phyloP scores from a whole-genome alignment of 2,888 invertebrate genomes.

The Mycalesis mineus region DNA sequence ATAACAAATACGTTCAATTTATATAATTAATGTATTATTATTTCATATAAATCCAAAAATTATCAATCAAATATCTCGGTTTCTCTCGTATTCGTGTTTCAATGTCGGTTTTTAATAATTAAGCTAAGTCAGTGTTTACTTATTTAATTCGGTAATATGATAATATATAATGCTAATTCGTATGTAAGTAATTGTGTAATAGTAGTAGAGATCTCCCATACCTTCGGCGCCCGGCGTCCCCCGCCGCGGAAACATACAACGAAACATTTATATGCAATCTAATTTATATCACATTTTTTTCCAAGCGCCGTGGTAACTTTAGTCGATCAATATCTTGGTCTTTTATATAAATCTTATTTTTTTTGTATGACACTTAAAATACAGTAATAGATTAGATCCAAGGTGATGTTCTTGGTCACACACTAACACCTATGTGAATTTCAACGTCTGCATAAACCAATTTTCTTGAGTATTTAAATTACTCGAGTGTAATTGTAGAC shows the following conservation, averaged over 20 bases:
- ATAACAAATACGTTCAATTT: slow-evolving; percentile 25
- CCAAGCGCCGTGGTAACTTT: slow-evolving; percentile 12
- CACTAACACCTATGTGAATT: no score
- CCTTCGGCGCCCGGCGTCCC: slow-evolving; percentile 67
- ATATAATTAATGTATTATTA: slow-evolving; percentile 25
- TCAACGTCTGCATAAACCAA: no score
- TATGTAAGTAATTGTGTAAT: slow-evolving; percentile 74
- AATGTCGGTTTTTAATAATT: slow-evolving; percentile 69
- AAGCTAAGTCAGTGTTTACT: slow-evolving; percentile 78
- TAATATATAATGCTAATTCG: slow-evolving; percentile 62
- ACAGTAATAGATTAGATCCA: no score
- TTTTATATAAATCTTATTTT: not conserved
- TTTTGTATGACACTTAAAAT: no score
- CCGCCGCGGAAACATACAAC: slow-evolving; percentile 60
- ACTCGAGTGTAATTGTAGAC: no score
- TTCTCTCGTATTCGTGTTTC: slow-evolving; percentile 55
- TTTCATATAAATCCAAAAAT: slow-evolving; percentile 20
- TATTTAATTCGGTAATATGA: slow-evolving; percentile 67
- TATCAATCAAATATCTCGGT: slow-evolving; percentile 37
- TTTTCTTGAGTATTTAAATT: no score
- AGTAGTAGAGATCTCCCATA: slow-evolving; percentile 77
- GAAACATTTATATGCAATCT: slow-evolving; percentile 47
- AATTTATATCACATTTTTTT: slow-evolving; percentile 48
- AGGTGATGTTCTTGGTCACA: no score
- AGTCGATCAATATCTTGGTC: not conserved